These are phyloP conservation scores for Falco punctatus DNA, from an alignment of 2,113 vertebrate genomes.

Conservation along the genomic window DNA sequence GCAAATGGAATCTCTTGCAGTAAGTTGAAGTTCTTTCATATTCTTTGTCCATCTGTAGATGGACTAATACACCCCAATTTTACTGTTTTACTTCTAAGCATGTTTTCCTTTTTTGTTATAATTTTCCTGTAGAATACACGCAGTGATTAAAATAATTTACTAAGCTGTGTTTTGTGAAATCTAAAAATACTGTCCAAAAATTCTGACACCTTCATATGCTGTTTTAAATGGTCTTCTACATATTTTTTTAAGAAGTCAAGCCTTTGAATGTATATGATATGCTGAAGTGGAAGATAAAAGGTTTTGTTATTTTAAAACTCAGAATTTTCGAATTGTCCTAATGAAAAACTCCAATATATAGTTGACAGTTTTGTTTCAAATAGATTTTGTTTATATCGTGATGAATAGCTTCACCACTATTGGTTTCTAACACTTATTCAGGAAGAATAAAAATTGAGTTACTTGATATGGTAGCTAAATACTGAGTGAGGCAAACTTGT, in stretches of 20 bases:
- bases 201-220: background rate
- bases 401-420: background rate
- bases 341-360: background rate
- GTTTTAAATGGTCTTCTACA: constrained; percentile 4
- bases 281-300: background rate
- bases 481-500: background rate
- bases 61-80: constrained; percentile 68
- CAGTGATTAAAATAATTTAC: constrained; percentile 30
- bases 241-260: background rate
- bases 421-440: background rate
- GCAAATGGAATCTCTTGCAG: constrained; percentile 99
- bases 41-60: constrained; percentile 76
- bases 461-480: background rate
- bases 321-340: constrained; percentile 1
- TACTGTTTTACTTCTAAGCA: constrained; percentile 71
- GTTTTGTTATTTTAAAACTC: background rate
- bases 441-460: background rate
- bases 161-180: constrained; percentile 55
- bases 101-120: constrained; percentile 56
- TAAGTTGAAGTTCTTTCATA: constrained; percentile 92
- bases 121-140: constrained; percentile 27
- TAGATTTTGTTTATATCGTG: background rate
- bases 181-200: constrained; percentile 32
- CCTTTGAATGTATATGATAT: background rate
- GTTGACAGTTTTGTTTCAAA: background rate